A percentile compares a stretch with the other conserved stretches of the same genome.
These are phyloP conservation scores for Alviniconcha strummeri DNA, from an alignment of 2,888 invertebrate species.

Conservation along the genomic window DNA sequence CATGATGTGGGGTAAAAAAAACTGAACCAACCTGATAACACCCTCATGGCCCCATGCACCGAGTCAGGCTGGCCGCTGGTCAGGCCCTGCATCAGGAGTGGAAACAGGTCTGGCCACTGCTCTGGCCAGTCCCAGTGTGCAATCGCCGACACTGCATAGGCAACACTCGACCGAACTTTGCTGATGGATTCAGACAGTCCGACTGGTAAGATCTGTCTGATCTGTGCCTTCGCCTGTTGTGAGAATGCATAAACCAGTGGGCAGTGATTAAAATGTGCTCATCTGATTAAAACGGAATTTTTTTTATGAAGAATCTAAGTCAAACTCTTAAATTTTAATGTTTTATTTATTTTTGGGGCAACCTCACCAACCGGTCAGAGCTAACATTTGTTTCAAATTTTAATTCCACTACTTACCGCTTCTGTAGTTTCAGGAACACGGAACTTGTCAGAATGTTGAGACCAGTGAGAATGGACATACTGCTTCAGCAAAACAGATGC, in stretches of 20 bases:
- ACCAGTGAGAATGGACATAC: conserved; percentile 84
- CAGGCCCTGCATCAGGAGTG: conserved; percentile 80
- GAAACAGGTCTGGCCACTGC: conserved; percentile 82
- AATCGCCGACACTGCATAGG: conserved; percentile 83
- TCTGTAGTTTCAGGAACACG: conserved; percentile 77
- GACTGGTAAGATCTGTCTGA: conserved; percentile 80
- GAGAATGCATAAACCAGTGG: too few species aligned
- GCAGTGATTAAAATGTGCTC: too few species aligned
- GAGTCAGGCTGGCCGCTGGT: conserved; percentile 76
- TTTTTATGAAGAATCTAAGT: too few species aligned
- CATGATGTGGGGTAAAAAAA: too few species aligned
- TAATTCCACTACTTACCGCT: conserved; percentile 55
- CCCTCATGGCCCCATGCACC: conserved; percentile 84
- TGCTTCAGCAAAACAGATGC: conserved; percentile 83
- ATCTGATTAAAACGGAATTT: too few species aligned
- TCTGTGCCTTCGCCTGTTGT: conserved; percentile 77
- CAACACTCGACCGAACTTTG: conserved; percentile 81
- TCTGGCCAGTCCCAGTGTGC: conserved; percentile 85
- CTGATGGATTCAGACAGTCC: conserved; percentile 82
- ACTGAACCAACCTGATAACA: conserved; percentile 76
- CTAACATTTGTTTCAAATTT: too few species aligned
- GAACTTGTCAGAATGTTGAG: conserved; percentile 77
- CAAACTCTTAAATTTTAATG: too few species aligned
- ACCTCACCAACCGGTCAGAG: too few species aligned
- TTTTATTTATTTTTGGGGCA: too few species aligned